Base-by-base conservation (phyloP, 2,113 vertebrate genomes). In the Pomatorhinus ruficollis region DNA sequence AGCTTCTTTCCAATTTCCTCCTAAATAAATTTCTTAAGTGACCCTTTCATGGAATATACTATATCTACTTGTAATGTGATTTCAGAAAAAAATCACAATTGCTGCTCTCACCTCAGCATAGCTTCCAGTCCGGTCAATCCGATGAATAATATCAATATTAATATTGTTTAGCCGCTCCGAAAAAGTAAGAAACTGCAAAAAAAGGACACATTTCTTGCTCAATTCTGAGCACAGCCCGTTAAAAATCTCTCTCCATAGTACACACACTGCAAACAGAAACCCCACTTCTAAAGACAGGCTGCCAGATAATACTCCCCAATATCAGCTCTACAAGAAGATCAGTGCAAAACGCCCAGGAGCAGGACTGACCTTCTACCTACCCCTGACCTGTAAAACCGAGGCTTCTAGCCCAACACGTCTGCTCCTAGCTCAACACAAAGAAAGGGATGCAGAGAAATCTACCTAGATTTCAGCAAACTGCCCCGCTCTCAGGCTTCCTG, bases 141-240 rank as follows among this genome's bases (percentile, higher is more conserved):
- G 99, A 93, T 99, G 99, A 97, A 99, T 99, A 78, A 99, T 98
- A 96, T 99, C 97, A 0, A 99, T 99, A 93, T 99, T 99, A 71
- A 99, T 98, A 95, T 99, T 99, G 49, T 98, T 98, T n/a, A 99
- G 97, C 50, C 99, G 98, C 92, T 99, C 99, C 5, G 99, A 98
- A 96, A 99, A 99, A 10, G 99, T 99, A 80, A 99, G 99, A 98
- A 99, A 99, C 99, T 99, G 96, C 2, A 95, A 91, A 93, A 88
- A 76, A 95, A 40, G 33, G 35, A 53, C 4, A 10, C 1, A 6
- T 61, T 57, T 78, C 35, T 64, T 15, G 52, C 24, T 72, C 20
- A 24, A 0, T 82, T 72, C 30, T 31, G 11, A 74, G 22, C 65
- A 37, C 0, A 2, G 17, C 5, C 8, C 22, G 79, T 80, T 15